These are phyloP conservation scores for Erynnis tages DNA, from an alignment of 2,888 invertebrate genomes.

Conservation along the genomic window DNA sequence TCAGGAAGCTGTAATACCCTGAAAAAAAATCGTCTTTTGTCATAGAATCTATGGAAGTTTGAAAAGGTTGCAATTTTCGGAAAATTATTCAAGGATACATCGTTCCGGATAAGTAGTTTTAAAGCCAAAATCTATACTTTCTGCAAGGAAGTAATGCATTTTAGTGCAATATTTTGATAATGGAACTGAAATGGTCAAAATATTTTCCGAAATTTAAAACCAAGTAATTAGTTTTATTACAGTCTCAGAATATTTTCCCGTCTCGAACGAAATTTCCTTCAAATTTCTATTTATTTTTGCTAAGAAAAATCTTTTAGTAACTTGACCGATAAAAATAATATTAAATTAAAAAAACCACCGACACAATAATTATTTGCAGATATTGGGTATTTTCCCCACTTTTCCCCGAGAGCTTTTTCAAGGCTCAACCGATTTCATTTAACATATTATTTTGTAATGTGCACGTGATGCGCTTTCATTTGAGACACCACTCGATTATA, in stretches of 20 bases:
- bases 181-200: constrained; percentile 6
- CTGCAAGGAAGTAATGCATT: neutral
- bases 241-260: neutral
- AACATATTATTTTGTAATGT: too few species aligned
- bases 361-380: too few species aligned
- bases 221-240: constrained; percentile 16
- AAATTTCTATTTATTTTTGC: neutral
- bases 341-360: too few species aligned
- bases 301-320: neutral
- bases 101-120: too few species aligned
- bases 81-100: too few species aligned
- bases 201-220: constrained; percentile 6
- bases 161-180: constrained; percentile 2
- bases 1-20: too few species aligned
- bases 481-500: too few species aligned
- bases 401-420: too few species aligned
- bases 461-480: too few species aligned
- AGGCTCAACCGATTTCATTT: too few species aligned
- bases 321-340: too few species aligned
- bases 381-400: too few species aligned
- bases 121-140: constrained; percentile 12
- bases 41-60: constrained; percentile 3
- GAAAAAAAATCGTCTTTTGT: constrained; percentile 1
- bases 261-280: neutral
- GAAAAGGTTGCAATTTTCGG: neutral